Conservation (phyloP, 1,140 invertebrate genomes). For the Calliphora vicina region DNA sequence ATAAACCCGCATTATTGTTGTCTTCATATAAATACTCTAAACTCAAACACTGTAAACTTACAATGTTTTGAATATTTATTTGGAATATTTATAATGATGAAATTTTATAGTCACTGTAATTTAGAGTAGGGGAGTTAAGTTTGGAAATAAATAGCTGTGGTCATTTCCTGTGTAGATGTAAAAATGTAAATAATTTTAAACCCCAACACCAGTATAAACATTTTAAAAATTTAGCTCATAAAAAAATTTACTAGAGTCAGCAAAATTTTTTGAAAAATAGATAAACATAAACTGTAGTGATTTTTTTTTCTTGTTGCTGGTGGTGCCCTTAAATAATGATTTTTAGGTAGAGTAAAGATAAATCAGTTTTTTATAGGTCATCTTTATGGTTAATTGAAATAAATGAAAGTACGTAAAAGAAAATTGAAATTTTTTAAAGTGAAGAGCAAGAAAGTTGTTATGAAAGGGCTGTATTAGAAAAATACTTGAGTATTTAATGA, state of each 20-base stretch:
- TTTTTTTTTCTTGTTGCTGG: not conserved
- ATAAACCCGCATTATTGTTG: no score
- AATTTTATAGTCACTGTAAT: no score
- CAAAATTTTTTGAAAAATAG: not conserved
- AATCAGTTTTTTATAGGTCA: not conserved
- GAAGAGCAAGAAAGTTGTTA: not conserved
- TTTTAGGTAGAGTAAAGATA: not conserved
- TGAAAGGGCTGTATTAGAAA: not conserved
- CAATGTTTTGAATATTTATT: no score
- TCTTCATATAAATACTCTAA: no score
- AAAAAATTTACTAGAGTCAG: not conserved
- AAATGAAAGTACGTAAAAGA: not conserved
- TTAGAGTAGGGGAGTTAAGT: no score
- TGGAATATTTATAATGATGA: no score
- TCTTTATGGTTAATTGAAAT: constrained; percentile 1
- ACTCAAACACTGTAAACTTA: no score
- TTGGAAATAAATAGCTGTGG: not conserved
- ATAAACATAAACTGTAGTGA: not conserved
- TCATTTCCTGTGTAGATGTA: not conserved
- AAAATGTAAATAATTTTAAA: no score
- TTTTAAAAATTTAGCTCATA: not conserved
- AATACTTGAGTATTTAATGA: not conserved
- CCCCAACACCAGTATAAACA: not conserved
- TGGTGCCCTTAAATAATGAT: not conserved
- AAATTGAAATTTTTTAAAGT: not conserved